Base-by-base conservation (phyloP, 2,797 vertebrate genomes). In the Catamblyrhynchus diadema region DNA sequence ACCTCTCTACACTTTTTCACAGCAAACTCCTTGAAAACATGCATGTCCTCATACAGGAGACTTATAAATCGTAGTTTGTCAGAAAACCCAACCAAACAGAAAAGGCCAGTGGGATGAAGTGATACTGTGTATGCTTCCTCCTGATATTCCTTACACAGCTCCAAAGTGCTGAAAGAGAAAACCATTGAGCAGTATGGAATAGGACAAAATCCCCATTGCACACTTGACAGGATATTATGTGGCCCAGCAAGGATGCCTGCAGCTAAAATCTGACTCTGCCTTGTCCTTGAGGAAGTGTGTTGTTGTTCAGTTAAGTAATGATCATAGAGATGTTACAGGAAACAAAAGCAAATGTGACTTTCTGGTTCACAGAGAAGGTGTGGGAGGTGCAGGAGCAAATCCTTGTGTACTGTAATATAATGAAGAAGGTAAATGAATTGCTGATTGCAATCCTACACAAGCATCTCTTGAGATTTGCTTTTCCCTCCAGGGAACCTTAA, bases 1-100 rank as follows among this genome's bases (percentile, higher is more conserved):
- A 99, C 99, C 99, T 99, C 99, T 95, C 94, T 98, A 96, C 99
- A 99, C 37, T 98, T 97, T n/a, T 98, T 98, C 67, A 99, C 95
- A 18, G 98, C 97, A 92, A 99, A 99, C 94, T 99, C 99, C 96
- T 98, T 99, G 95, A 99, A 98, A 79, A 98, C 74, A 32, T 97
- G 97, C 84, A 99, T 98, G 96, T 99, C 99, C 66, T 99, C 98
- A 20, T 99, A 98, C 13, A 99, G 98, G 24, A 99, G 97, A 90
- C 98, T 99, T 99, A 99, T 98, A 79, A 99, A 98, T 27, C 98
- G 97, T 11, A 99, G 98, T 93, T 99, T 99, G 97, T 99, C 98
- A 53, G 99, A 98, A 97, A 99, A 99, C 27, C 99, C 99, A 88
- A 99, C 99, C 85, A 99, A 98, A 84, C 99, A 92, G 84, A 98